Base-by-base conservation (phyloP, 2,888 invertebrate species). In the Alcis repandata region DNA sequence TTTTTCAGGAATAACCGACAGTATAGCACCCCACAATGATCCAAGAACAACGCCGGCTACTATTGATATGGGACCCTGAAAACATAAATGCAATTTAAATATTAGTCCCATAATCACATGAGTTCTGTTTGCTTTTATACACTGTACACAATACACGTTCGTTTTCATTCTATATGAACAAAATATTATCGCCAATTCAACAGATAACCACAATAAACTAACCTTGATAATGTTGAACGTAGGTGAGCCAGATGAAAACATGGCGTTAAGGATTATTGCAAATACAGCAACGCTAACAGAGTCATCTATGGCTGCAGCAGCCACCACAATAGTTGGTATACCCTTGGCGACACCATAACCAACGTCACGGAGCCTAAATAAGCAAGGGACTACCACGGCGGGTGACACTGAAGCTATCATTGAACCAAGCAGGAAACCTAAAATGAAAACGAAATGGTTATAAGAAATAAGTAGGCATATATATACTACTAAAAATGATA, bases 231-330 rank as follows among this genome's bases (percentile, higher is more conserved):
- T 94, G 77, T 95, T 95, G 71, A 94, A 94, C 70, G 95, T 94
- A 1, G 94, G 76, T 17, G 95, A 94, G 79, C 96, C 95, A 22
- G 95, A 86, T 0, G 96, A 95, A 79, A 97, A 97, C 94, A 97
- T 96, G 53, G 97, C 95, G 73, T 97, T 97, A 69, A 97, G 94
- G 65, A 96, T 94, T 36, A 98, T 96, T 19, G 97, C 97, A 80
- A 97, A 98, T 19, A 96, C 95, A 19, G 98, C 97, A 19, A 98
- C 98, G 22, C 98, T 98, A n/a, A 96, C 94, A 0, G 98, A 98
- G 87, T 98, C 98, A 79, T 98, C 98, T 54, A 98, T 96, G 65
- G 97, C 97, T 10, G 98, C 95, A 1, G 98, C 96, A 0, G 98
- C 98, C 20, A 98, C 96, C 9, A 98, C 95, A 53, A 98, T 93